phyloP scores from a whole-genome alignment of 1,140 invertebrate genomes.

The Procambarus virginalis region DNA sequence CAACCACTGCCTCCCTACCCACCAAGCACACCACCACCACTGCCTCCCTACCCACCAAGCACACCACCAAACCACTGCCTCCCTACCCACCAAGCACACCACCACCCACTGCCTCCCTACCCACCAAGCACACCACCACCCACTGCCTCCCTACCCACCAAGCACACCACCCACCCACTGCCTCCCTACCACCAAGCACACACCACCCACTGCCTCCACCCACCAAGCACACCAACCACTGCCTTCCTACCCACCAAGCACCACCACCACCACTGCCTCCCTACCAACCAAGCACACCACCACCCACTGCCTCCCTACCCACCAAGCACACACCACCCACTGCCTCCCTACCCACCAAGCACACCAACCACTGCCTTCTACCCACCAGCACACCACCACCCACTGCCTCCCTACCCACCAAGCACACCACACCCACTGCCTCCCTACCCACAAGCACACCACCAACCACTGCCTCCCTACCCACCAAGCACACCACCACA shows the following conservation, averaged over 20 bases:
- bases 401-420: background rate
- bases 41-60: too few relatives aligned
- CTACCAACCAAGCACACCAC: background rate
- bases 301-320: background rate
- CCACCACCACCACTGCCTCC: background rate
- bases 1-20: background rate
- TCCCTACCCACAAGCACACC: background rate
- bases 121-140: background rate
- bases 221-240: background rate
- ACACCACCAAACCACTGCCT: background rate
- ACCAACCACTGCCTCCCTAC: background rate
- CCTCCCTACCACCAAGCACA: background rate
- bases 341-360: background rate
- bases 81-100: background rate
- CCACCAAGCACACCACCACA: background rate
- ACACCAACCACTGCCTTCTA: background rate
- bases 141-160: background rate
- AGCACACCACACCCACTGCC: background rate
- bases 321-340: background rate
- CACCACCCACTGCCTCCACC: background rate
- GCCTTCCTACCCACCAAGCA: too few relatives aligned
- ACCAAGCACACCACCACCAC: background rate
- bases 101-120: background rate
- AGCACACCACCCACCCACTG: background rate
- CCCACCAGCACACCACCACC: background rate